Evolutionary conservation across 2,113 vertebrate genomes (phyloP), one percentile per base, ranked within the genome.

Genomic region (Scopus umbretta): DNA sequence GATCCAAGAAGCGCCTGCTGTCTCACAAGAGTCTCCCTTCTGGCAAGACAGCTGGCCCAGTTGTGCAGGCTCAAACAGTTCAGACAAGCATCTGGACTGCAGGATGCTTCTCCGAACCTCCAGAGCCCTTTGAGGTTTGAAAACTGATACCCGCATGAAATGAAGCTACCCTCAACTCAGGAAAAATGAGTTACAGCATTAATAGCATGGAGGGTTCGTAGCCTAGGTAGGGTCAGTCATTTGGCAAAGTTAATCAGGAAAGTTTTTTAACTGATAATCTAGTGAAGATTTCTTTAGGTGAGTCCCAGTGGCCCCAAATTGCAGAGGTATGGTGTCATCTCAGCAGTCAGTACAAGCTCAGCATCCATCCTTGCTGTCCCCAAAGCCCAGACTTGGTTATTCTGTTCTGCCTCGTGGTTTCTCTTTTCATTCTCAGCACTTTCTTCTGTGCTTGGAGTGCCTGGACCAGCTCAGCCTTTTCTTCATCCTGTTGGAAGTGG

Each of bases 31-130:
- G 18, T 34, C 16, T 89, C 55, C 59, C n/a, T 43, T 79, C 74
- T 90, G 80, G 80, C 71, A 86, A 93, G 92, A 92, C 90, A 93
- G 75, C 45, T 67, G 91, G 86, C 15, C 45, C 67, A n/a, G 75
- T 75, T 63, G 72, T 88, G 89, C 38, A 80, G 70, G 80, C 96
- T 95, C 97, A 58, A 73, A 53, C 21, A 76, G 94, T 95, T 97
- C 92, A 95, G 94, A 85, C 80, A 96, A 97, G 95, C 93, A 96
- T 91, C 92, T 95, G 79, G 52, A 71, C 25, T 29, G 0, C 19
- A 49, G 47, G 93, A 96, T 95, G 93, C 96, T 96, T 95, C 74
- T 95, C 94, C 56, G 20, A 96, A 95, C 96, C 68, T 81, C 52
- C 7, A 67, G 92, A 89, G 93, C 90, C 79, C 72, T 74, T 40